Evolutionary conservation across 2,113 vertebrate species (phyloP).

Genomic region (Erythrocercus mccallii): DNA sequence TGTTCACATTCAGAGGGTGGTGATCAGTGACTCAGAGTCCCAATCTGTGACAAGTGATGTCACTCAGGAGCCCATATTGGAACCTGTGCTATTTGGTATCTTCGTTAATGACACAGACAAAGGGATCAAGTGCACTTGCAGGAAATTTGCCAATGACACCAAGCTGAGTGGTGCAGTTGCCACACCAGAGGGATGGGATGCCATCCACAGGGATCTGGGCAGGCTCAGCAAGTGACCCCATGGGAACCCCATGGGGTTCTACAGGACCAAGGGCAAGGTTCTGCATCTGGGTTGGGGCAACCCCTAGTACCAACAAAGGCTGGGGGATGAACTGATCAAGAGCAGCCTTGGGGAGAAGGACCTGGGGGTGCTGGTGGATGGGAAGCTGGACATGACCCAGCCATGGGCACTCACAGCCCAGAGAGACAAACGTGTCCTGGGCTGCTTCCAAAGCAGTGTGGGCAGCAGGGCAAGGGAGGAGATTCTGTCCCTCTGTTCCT

Average conservation of each 20-base stretch:
- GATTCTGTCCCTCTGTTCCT: not conserved
- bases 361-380: too few relatives aligned
- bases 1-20: not conserved
- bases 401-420: too few relatives aligned
- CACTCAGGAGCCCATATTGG: not conserved
- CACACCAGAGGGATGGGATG: not conserved
- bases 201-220: not conserved
- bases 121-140: not conserved
- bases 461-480: not conserved
- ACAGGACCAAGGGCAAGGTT: not conserved
- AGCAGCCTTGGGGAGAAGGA: too few relatives aligned
- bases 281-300: not conserved
- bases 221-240: not conserved
- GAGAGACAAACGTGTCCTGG: too few relatives aligned
- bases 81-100: not conserved
- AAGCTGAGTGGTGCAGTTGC: not conserved
- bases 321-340: not conserved
- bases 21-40: not conserved
- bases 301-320: accelerated
- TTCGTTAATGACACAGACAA: not conserved
- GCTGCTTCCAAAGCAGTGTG: not conserved
- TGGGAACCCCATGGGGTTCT: not conserved
- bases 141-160: not conserved
- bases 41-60: not conserved
- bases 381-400: too few relatives aligned